Conservation (phyloP, 1,140 invertebrate genomes). For the Drosophila pectinifera region DNA sequence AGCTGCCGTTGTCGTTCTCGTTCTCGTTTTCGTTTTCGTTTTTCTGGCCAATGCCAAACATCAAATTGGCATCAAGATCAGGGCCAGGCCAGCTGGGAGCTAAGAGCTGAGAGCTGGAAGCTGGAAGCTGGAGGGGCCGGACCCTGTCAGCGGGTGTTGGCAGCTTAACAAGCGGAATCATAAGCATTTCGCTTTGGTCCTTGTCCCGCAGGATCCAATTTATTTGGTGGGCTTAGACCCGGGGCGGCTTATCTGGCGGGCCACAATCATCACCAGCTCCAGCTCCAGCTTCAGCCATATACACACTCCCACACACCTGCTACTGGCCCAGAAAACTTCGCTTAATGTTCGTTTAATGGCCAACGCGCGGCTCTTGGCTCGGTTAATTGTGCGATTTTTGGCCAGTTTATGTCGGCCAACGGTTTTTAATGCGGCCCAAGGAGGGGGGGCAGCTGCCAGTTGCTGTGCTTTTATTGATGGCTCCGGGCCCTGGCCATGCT, state of each 20-base stretch:
- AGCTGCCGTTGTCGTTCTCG: slow-evolving; percentile 6
- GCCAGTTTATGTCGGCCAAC: slow-evolving; percentile 67
- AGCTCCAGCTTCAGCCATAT: too few relatives aligned
- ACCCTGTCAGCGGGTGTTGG: slow-evolving; percentile 16
- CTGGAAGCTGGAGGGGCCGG: too few relatives aligned
- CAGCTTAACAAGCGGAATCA: slow-evolving; percentile 41
- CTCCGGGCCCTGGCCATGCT: slow-evolving; percentile 58
- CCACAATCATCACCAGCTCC: slow-evolving; percentile 30
- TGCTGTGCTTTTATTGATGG: slow-evolving; percentile 72
- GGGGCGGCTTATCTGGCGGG: slow-evolving; percentile 53
- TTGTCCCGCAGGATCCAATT: slow-evolving; percentile 32
- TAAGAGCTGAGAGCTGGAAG: too few relatives aligned
- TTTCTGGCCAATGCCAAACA: slow-evolving; percentile 55
- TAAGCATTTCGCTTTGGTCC: slow-evolving; percentile 28
- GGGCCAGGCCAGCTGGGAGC: slow-evolving; percentile 26
- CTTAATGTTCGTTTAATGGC: slow-evolving; percentile 73
- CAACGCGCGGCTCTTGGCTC: slow-evolving; percentile 47
- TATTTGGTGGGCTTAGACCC: slow-evolving; percentile 54
- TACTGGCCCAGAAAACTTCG: slow-evolving; percentile 17
- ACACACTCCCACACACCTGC: slow-evolving; percentile 22
- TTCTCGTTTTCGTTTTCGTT: neutral
- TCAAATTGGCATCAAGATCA: slow-evolving; percentile 77
- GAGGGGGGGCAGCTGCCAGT: slow-evolving; percentile 12
- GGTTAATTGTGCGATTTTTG: slow-evolving; percentile 80
- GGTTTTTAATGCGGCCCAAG: slow-evolving; percentile 62